Evolutionary conservation across 2,113 vertebrate genomes (phyloP), one percentile per base, ranked within the genome.

Genomic region (Proteles cristata): DNA sequence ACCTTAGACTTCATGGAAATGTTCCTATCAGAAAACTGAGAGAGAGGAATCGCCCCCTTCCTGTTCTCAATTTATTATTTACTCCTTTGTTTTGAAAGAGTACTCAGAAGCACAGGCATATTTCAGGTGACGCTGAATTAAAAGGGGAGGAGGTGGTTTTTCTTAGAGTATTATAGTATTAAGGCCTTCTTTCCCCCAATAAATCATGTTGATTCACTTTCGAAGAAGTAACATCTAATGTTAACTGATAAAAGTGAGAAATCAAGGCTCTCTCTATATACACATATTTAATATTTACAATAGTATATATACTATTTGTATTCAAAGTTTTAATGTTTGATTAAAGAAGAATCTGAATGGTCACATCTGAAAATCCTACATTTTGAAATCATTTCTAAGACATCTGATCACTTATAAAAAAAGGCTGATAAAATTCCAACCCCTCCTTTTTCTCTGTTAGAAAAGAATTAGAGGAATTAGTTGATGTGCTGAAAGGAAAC

Each of bases 351-450:
- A 96, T 90, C 80, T 95, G 53, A 23, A 82, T 82, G 65, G 12
- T 74, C 16, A 16, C 66, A 82, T 95, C 26, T 95, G 28, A 94
- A 97, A 97, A 97, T 68, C 1, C 10, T 53, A 69, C 0, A 89
- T 90, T 97, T 97, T 97, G n/a, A 93, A 68, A 93, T 97, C 17
- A 96, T 93, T 98, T 97, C 3, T 14, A 88, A n/a, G 26, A 63
- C 71, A 85, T 28, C 39, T 76, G 12, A 80, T 17, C 73, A 33
- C 69, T 77, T 85, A 33, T 81, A 31, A 84, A 81, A 50, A 65
- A 86, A 21, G 16, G 17, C 7, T 35, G 87, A 31, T 73, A 83
- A 87, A 93, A 81, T 74, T 25, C 9, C 21, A 85, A 19, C 7
- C 8, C 3, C 43, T 93, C 1, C 12, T 82, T 90, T 96, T 76